phyloP scores from a whole-genome alignment of 2,113 vertebrate genomes.

The Pao palembangensis region DNA sequence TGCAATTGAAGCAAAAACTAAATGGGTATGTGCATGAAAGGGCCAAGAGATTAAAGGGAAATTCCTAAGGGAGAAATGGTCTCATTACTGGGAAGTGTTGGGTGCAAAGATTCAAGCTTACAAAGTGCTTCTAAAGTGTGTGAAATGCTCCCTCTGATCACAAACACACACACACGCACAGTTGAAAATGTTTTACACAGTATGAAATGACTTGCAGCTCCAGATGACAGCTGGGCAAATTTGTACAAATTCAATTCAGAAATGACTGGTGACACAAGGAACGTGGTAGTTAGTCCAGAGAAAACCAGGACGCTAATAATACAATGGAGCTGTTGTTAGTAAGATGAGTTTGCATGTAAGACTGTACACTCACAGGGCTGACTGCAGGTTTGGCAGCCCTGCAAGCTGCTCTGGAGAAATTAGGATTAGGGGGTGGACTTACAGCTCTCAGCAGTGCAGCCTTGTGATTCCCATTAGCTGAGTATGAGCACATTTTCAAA shows the following conservation, averaged over 20 bases:
- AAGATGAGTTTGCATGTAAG: slow-evolving; percentile 15
- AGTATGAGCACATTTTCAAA: slow-evolving; percentile 34
- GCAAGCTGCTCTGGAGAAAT: slow-evolving; percentile 41
- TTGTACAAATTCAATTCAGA: background rate
- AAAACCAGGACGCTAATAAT: slow-evolving; percentile 15
- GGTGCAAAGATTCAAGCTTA: too few species aligned
- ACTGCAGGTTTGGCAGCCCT: slow-evolving; percentile 27
- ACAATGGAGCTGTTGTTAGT: slow-evolving; percentile 42
- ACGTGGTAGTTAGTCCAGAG: background rate
- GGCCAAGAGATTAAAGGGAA: too few species aligned
- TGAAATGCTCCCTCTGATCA: too few species aligned
- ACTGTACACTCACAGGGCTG: slow-evolving; percentile 1
- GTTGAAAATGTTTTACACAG: too few species aligned
- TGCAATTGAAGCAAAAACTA: too few species aligned
- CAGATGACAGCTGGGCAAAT: background rate
- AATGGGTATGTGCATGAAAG: too few species aligned
- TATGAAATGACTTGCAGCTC: too few species aligned
- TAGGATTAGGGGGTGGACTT: slow-evolving; percentile 52
- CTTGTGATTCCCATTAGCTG: slow-evolving; percentile 60
- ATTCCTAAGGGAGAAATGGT: too few species aligned
- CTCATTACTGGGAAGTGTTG: too few species aligned
- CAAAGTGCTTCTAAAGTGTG: too few species aligned
- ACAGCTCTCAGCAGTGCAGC: slow-evolving; percentile 34
- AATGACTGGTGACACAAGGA: background rate
- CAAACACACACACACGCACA: too few species aligned